Conservation (phyloP, 2,797 vertebrate genomes). For the Setipinna tenuifilis region DNA sequence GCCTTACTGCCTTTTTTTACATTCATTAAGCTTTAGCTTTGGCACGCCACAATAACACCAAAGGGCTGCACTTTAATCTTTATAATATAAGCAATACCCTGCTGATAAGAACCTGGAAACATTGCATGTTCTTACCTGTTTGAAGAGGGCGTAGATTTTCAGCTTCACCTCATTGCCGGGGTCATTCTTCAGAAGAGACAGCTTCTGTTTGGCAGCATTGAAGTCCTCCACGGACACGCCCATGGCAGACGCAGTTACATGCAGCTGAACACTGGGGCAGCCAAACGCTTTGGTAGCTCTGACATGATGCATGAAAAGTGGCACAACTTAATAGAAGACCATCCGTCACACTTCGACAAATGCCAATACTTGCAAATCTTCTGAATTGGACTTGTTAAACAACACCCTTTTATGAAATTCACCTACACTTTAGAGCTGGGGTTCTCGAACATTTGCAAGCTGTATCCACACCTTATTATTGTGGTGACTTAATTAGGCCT, state of each 20-base stretch:
- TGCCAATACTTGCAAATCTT: background rate
- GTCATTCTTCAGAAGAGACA: slow-evolving; percentile 83
- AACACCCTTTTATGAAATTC: too few relatives aligned
- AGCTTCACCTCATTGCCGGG: slow-evolving; percentile 89
- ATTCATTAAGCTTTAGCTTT: too few relatives aligned
- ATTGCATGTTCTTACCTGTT: slow-evolving; percentile 79
- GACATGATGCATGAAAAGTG: background rate
- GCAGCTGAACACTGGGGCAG: slow-evolving; percentile 65
- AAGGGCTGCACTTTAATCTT: too few relatives aligned
- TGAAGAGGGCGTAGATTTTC: slow-evolving; percentile 90
- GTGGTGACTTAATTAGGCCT: too few relatives aligned
- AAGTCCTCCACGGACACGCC: slow-evolving; percentile 81
- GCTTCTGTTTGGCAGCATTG: slow-evolving; percentile 77
- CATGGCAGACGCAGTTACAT: slow-evolving; percentile 68
- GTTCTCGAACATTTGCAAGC: too few relatives aligned
- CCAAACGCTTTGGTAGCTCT: slow-evolving; percentile 49
- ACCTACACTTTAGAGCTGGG: too few relatives aligned
- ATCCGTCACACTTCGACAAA: background rate
- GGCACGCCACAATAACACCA: too few relatives aligned
- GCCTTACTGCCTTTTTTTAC: too few relatives aligned
- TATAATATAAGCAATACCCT: background rate
- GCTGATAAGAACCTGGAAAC: background rate
- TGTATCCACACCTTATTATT: too few relatives aligned
- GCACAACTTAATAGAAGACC: background rate
- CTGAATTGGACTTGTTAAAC: too few relatives aligned